A percentile compares a stretch with the other conserved stretches of the same genome.
phyloP scores from a whole-genome alignment of 2,113 vertebrate species.

The Halcyon malimbica region DNA sequence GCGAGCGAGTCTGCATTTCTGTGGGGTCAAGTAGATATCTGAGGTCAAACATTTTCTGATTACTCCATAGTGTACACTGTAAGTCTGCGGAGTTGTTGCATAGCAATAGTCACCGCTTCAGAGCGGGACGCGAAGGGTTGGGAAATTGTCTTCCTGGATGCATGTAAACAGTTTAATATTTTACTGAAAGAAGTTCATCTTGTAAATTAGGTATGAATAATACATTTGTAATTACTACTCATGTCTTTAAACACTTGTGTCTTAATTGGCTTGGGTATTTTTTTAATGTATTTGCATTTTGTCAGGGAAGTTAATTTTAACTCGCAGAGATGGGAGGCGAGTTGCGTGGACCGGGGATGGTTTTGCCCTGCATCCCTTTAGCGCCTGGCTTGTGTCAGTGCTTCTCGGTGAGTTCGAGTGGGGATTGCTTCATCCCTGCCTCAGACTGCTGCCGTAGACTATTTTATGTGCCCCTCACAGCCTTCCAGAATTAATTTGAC shows the following conservation, averaged over 20 bases:
- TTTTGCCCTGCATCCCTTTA: neutral
- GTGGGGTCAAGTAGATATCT: conserved; percentile 91
- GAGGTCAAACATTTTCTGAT: conserved; percentile 85
- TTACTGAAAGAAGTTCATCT: conserved; percentile 81
- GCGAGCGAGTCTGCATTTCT: conserved; percentile 83
- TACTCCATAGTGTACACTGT: conserved; percentile 66
- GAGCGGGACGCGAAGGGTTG: conserved; percentile 50
- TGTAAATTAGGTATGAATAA: conserved; percentile 86
- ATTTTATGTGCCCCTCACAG: neutral
- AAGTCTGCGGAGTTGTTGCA: conserved; percentile 60
- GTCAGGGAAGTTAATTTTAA: conserved; percentile 72
- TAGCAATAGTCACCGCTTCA: conserved; percentile 64
- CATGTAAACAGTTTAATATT: conserved; percentile 87
- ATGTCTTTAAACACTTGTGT: conserved; percentile 81
- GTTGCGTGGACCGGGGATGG: neutral
- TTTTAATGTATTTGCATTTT: conserved; percentile 78
- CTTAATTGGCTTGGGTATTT: conserved; percentile 79
- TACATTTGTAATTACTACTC: conserved; percentile 82
- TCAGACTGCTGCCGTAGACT: neutral
- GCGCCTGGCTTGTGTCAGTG: neutral
- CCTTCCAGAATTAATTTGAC: conserved; percentile 26
- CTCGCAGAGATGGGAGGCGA: conserved; percentile 42
- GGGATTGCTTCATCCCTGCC: neutral
- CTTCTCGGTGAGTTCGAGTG: neutral
- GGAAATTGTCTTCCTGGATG: conserved; percentile 75